A percentile compares a stretch with the other conserved stretches of the same genome.
Evolutionary conservation across 2,797 vertebrate species (phyloP).

Genomic region (Rousettus madagascariensis): DNA sequence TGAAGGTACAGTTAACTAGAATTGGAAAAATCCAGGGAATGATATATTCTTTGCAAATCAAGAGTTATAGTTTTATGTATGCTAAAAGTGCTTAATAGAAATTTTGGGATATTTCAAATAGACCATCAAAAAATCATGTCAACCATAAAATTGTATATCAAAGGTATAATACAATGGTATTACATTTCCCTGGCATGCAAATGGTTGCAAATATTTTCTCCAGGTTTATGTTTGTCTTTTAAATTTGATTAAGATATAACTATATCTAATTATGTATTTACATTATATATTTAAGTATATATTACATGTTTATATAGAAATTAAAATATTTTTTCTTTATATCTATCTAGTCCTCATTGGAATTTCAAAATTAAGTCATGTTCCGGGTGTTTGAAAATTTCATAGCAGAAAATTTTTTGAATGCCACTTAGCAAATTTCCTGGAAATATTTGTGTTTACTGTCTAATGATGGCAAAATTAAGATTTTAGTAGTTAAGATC

Average conservation of each 20-base stretch:
- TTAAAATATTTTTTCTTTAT: neutral
- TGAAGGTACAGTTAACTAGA: neutral
- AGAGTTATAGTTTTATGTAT: neutral
- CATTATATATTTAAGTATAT: neutral
- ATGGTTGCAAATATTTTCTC: neutral
- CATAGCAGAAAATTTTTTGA: neutral
- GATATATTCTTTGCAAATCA: neutral
- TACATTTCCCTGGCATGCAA: neutral
- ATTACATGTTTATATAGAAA: neutral
- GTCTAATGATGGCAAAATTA: neutral
- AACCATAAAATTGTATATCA: too few relatives aligned
- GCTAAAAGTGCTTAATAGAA: neutral
- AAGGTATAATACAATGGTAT: too few relatives aligned
- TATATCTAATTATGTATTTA: neutral
- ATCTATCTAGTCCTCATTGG: neutral
- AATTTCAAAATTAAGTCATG: conserved; percentile 3
- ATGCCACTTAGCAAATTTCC: neutral
- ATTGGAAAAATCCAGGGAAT: neutral
- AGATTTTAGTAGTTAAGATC: neutral
- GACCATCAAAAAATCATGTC: neutral
- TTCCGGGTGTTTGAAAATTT: neutral
- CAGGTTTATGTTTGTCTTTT: neutral
- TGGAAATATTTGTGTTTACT: neutral
- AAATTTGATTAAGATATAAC: neutral
- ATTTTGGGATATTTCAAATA: neutral